Evolutionary conservation across 2,888 invertebrate genomes (phyloP).

Genomic region (Philopedon plagiatum): DNA sequence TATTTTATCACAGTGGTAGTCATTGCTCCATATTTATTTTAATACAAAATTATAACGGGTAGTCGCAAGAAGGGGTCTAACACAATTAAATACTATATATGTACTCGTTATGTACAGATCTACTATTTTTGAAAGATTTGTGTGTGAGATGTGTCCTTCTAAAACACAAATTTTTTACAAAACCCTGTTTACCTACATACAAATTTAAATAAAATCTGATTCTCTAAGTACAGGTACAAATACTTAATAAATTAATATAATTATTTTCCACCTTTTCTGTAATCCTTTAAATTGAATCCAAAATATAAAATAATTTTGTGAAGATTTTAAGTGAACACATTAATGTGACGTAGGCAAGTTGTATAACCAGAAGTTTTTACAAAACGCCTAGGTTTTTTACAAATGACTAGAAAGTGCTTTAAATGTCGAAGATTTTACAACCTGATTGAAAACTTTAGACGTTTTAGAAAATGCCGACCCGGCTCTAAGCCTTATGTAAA

Average conservation of each 20-base stretch:
- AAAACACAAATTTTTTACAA: constrained; percentile 29
- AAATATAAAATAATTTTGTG: neutral
- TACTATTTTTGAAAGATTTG: constrained; percentile 40
- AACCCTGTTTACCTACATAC: constrained; percentile 39
- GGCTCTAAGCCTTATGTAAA: no score
- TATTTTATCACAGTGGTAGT: constrained; percentile 71
- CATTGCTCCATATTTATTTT: constrained; percentile 69
- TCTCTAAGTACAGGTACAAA: neutral
- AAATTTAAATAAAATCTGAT: neutral
- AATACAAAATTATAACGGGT: constrained; percentile 29
- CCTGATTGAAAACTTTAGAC: no score
- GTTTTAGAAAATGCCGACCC: no score
- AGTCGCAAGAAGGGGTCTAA: constrained; percentile 26
- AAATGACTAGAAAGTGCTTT: no score
- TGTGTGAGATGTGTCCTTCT: constrained; percentile 42
- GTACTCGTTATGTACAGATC: constrained; percentile 13
- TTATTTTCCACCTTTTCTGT: neutral
- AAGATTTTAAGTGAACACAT: no score
- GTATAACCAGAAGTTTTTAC: no score
- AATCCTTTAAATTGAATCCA: neutral
- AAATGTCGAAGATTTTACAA: no score
- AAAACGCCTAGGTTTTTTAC: no score
- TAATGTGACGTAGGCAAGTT: no score
- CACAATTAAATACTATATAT: neutral
- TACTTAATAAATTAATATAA: neutral